A percentile compares a stretch with the other conserved stretches of the same genome.
These are phyloP conservation scores for Cardinalis cardinalis DNA, from an alignment of 2,113 vertebrate genomes.

Conservation along the genomic window DNA sequence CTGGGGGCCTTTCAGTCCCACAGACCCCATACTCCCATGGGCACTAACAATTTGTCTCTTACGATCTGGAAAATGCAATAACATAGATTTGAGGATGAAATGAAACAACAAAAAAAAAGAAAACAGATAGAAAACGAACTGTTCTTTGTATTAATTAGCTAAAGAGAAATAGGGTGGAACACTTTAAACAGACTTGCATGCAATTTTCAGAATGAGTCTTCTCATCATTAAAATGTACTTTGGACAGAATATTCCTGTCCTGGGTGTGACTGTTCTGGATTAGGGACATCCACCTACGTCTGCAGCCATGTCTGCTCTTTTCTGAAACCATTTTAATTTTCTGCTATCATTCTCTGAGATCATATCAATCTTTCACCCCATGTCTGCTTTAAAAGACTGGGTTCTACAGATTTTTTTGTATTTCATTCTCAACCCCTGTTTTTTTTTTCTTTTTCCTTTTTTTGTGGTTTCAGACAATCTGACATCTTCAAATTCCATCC, in stretches of 20 bases:
- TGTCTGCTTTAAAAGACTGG: neutral
- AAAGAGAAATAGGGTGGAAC: neutral
- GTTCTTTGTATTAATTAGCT: neutral
- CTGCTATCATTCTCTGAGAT: neutral
- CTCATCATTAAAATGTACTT: neutral
- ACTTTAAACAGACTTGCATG: neutral
- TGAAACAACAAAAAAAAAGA: accelerated
- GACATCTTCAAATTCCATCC: neutral
- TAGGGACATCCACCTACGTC: neutral
- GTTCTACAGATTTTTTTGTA: neutral
- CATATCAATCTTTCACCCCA: neutral
- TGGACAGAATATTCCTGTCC: neutral
- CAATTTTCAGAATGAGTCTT: neutral
- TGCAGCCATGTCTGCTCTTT: neutral
- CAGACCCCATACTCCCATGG: neutral
- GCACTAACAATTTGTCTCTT: neutral
- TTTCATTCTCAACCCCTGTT: accelerated
- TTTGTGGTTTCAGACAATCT: neutral
- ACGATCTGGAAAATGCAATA: neutral
- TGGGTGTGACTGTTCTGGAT: neutral
- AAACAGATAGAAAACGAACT: accelerated
- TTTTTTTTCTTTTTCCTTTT: neutral
- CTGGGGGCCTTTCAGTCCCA: neutral
- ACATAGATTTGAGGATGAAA: neutral
- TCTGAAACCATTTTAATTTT: neutral